A percentile compares a stretch with the other conserved stretches of the same genome.
Evolutionary conservation across 2,797 vertebrate genomes (phyloP).

Genomic region (Gallinago nigripennis): DNA sequence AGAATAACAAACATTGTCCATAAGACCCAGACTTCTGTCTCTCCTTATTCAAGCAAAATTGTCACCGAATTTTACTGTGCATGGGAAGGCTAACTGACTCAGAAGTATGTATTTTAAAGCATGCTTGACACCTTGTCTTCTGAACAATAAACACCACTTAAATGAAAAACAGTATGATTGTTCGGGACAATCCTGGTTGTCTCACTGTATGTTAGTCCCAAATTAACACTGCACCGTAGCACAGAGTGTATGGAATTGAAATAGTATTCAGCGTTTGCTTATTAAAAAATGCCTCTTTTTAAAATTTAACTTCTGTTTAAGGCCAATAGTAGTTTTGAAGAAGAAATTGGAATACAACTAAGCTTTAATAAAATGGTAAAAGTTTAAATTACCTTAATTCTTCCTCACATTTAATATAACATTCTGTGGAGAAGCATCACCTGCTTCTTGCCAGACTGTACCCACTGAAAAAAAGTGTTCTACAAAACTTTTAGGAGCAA

Average conservation of each 20-base stretch:
- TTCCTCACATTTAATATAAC: neutral
- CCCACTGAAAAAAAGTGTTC: neutral
- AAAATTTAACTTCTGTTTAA: neutral
- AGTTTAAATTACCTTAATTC: neutral
- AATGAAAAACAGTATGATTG: neutral
- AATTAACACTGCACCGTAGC: neutral
- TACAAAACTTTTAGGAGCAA: neutral
- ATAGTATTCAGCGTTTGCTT: neutral
- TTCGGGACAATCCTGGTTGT: neutral
- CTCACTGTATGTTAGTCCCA: neutral
- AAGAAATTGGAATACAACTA: neutral
- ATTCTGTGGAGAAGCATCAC: neutral
- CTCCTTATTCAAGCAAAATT: neutral
- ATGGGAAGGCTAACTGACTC: neutral
- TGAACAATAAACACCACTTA: neutral
- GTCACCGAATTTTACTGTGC: neutral
- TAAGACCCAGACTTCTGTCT: neutral
- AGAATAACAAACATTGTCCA: neutral
- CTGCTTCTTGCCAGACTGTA: neutral
- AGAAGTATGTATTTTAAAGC: neutral
- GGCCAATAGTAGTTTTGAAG: neutral
- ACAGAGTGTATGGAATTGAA: neutral
- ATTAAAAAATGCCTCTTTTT: neutral
- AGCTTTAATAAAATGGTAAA: neutral
- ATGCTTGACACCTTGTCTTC: neutral